Percentiles rank a stretch among this genome's conserved stretches.
Conservation (phyloP, 2,888 invertebrate genomes). For the Trilocha varians region DNA sequence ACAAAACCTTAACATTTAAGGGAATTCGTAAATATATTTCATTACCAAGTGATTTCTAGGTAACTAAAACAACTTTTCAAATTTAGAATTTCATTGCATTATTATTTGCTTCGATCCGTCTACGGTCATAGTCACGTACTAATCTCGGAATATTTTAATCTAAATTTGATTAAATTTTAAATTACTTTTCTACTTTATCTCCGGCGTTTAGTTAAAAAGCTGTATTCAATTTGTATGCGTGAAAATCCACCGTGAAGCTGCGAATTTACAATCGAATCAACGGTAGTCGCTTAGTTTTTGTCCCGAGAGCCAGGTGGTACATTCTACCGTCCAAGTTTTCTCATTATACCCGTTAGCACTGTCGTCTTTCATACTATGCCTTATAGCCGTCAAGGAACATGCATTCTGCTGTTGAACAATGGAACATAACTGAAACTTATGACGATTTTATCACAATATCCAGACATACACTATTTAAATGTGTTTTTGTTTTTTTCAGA, state of each 20-base stretch:
- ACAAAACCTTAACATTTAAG: no score
- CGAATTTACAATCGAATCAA: slow-evolving; percentile 32
- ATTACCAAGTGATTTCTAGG: no score
- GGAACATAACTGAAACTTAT: slow-evolving; percentile 19
- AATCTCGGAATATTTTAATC: slow-evolving; percentile 10
- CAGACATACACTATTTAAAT: no score
- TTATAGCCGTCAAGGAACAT: slow-evolving; percentile 39
- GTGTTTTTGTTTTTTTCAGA: no score
- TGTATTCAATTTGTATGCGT: slow-evolving; percentile 5
- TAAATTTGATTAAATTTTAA: slow-evolving; percentile 9
- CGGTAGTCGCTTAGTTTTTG: slow-evolving; percentile 34
- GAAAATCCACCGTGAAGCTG: slow-evolving; percentile 12
- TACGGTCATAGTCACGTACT: neutral
- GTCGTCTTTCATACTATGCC: slow-evolving; percentile 43
- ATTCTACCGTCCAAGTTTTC: slow-evolving; percentile 58
- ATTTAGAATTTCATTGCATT: no score
- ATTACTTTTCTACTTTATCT: neutral
- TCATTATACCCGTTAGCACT: slow-evolving; percentile 59
- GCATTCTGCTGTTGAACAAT: slow-evolving; percentile 29
- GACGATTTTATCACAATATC: slow-evolving; percentile 16
- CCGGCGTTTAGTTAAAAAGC: neutral
- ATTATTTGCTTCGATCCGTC: no score
- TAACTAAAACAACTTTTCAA: no score
- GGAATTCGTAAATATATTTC: no score
- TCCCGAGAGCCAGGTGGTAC: slow-evolving; percentile 25